These are phyloP conservation scores for Triplophysa tibetana DNA, from an alignment of 2,113 vertebrate species.

Conservation along the genomic window DNA sequence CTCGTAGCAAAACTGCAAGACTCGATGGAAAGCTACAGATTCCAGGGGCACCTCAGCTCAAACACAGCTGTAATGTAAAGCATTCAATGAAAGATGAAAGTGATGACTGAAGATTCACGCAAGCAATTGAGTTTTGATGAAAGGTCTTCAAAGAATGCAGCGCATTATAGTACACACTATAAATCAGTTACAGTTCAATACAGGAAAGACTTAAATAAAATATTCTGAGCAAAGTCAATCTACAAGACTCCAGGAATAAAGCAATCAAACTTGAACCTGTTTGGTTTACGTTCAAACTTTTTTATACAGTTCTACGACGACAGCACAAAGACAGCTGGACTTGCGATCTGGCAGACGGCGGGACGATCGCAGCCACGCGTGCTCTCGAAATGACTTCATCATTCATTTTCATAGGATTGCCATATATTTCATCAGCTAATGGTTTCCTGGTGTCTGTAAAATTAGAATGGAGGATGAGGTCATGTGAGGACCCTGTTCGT, in stretches of 20 bases:
- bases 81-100: neutral
- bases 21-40: neutral
- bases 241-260: constrained; percentile 60
- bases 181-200: neutral
- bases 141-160: too few relatives aligned
- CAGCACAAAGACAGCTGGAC: constrained; percentile 38
- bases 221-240: constrained; percentile 60
- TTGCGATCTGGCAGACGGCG: constrained; percentile 40
- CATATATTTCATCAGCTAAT: constrained; percentile 39
- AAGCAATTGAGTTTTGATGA: too few relatives aligned
- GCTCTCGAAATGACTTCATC: constrained; percentile 41
- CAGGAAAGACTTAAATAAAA: constrained; percentile 44
- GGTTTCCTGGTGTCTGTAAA: constrained; percentile 36
- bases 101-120: neutral
- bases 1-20: neutral
- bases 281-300: constrained; percentile 32
- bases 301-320: neutral
- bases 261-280: constrained; percentile 65
- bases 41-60: neutral
- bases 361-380: constrained; percentile 21
- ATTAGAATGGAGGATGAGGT: constrained; percentile 38
- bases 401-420: constrained; percentile 38
- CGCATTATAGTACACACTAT: too few relatives aligned
- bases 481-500: constrained; percentile 23
- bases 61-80: neutral